These are phyloP conservation scores for Hippasteria phrygiana DNA, from an alignment of 53 echinoderm and acorn worm species.

Conservation along the genomic window DNA sequence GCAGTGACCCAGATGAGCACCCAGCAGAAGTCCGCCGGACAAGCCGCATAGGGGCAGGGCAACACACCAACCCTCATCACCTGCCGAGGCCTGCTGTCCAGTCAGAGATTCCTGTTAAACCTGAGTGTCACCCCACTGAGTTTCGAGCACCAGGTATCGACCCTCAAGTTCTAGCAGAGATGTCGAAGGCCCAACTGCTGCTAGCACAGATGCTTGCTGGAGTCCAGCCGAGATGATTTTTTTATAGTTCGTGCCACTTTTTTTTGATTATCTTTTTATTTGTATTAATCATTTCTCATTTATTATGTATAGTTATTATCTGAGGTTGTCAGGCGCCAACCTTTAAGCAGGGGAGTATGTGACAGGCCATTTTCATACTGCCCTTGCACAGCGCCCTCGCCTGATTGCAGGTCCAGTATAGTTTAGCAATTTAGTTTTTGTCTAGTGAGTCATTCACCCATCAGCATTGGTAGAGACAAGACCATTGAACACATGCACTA, in stretches of 20 bases:
- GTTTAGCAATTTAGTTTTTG: too few species aligned
- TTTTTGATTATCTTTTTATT: not conserved
- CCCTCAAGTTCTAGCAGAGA: slow-evolving; percentile 55
- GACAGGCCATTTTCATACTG: too few species aligned
- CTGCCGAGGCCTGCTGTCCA: slow-evolving; percentile 24
- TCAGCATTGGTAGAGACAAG: too few species aligned
- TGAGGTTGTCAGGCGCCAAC: slow-evolving; percentile 58
- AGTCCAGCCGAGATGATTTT: not conserved
- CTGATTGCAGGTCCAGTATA: too few species aligned
- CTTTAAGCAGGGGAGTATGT: slow-evolving; percentile 76
- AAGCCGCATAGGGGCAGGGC: slow-evolving; percentile 10
- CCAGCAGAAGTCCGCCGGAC: slow-evolving; percentile 1
- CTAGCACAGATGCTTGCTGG: slow-evolving; percentile 64
- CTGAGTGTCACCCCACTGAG: too few species aligned
- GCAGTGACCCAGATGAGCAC: not conserved
- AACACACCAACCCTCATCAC: slow-evolving; percentile 50
- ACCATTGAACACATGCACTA: too few species aligned
- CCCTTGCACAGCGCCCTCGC: too few species aligned
- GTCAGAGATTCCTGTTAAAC: not conserved
- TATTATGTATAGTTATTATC: not conserved
- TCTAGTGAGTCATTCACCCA: too few species aligned
- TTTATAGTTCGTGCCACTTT: not conserved
- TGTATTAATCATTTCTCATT: not conserved
- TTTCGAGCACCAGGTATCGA: not conserved
- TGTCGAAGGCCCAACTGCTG: slow-evolving; percentile 61